phyloP scores from a whole-genome alignment of 2,888 invertebrate genomes.

The Andrena bicolor region DNA sequence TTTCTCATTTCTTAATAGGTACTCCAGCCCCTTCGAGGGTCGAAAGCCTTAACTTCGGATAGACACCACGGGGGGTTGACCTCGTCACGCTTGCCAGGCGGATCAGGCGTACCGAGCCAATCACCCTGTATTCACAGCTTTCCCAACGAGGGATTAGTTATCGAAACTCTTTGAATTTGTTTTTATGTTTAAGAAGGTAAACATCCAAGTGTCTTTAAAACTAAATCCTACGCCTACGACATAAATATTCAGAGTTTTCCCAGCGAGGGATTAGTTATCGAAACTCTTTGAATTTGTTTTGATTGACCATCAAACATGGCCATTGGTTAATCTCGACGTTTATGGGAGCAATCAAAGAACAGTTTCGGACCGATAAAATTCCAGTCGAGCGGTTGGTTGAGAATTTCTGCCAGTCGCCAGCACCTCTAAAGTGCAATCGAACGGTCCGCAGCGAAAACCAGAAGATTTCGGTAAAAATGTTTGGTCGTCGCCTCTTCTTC shows the following conservation, averaged over 20 bases:
- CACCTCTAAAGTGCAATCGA: neutral
- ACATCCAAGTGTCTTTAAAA: no score
- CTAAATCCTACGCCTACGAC: no score
- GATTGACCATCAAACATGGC: conserved; percentile 21
- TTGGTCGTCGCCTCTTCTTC: neutral
- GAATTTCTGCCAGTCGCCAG: neutral
- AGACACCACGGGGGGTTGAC: no score
- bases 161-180: conserved; percentile 19
- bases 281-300: conserved; percentile 10
- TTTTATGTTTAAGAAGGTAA: no score
- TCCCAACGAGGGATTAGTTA: conserved; percentile 10
- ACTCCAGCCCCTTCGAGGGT: no score
- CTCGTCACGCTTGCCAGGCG: no score
- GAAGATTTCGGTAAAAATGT: conserved; percentile 11
- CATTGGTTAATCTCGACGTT: conserved; percentile 42
- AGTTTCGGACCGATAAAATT: conserved; percentile 9
- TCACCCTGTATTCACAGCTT: no score
- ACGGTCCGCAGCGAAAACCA: neutral
- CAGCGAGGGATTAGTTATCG: conserved; percentile 21
- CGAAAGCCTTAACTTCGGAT: no score
- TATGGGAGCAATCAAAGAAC: conserved; percentile 21
- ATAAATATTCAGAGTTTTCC: no score
- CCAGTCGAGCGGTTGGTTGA: neutral
- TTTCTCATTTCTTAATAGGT: no score
- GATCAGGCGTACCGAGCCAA: no score